These are phyloP conservation scores for Notodonta dromedarius DNA, from an alignment of 2,888 invertebrate species.

Conservation along the genomic window DNA sequence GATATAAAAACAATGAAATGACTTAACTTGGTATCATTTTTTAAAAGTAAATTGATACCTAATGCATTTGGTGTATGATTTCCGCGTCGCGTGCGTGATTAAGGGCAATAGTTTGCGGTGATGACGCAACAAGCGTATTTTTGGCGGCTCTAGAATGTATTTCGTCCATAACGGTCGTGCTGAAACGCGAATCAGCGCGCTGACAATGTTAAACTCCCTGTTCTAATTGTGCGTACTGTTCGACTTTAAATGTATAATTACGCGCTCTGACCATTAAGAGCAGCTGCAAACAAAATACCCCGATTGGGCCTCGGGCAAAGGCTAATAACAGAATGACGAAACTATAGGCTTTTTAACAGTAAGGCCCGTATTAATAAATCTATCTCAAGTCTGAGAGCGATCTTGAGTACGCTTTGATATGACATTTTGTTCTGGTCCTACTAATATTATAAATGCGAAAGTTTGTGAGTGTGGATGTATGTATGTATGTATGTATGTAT, in stretches of 20 bases:
- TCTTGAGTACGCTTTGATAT: no score
- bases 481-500: no score
- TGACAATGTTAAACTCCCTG: conserved; percentile 26
- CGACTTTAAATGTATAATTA: background rate
- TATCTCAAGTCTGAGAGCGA: no score
- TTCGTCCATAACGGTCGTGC: conserved; percentile 49
- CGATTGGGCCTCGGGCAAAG: background rate
- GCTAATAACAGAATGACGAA: no score
- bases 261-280: background rate
- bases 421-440: no score
- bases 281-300: background rate
- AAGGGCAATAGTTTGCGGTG: conserved; percentile 46
- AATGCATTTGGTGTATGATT: conserved; percentile 15
- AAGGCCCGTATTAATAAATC: no score
- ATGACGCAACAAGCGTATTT: conserved; percentile 58
- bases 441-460: no score
- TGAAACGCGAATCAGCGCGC: conserved; percentile 36
- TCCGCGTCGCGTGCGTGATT: conserved; percentile 50
- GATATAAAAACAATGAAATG: conserved; percentile 28
- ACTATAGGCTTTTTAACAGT: no score
- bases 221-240: conserved; percentile 29
- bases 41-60: background rate
- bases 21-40: background rate
- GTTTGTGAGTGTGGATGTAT: no score
- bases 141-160: conserved; percentile 45